These are phyloP conservation scores for Thalpophila matura DNA, from an alignment of 2,888 invertebrate species.

Conservation along the genomic window DNA sequence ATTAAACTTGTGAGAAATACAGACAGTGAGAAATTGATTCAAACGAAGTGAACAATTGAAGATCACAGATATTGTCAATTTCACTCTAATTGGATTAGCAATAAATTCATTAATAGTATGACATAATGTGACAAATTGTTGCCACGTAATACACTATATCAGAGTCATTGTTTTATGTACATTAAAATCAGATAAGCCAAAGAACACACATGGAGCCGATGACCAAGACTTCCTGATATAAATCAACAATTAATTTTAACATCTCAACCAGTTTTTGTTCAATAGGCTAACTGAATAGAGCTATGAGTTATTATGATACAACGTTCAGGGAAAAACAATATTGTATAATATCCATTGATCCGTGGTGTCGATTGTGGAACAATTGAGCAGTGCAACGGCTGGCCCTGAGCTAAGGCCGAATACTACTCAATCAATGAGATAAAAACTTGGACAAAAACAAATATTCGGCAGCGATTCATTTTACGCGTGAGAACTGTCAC, in stretches of 20 bases:
- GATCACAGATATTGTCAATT: too few species aligned
- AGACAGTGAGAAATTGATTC: too few species aligned
- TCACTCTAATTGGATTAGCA: too few species aligned
- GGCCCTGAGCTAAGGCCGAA: conserved; percentile 73
- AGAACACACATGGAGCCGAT: conserved; percentile 61
- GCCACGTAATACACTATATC: conserved; percentile 22
- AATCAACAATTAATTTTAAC: conserved; percentile 82
- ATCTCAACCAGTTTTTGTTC: conserved; percentile 75
- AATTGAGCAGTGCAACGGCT: conserved; percentile 67
- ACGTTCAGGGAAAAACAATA: conserved; percentile 68
- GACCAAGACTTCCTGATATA: conserved; percentile 78
- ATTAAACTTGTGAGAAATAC: too few species aligned
- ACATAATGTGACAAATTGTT: conserved; percentile 30
- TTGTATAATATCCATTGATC: conserved; percentile 68
- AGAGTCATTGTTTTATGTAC: conserved; percentile 39
- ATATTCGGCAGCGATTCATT: conserved; percentile 44
- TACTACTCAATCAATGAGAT: conserved; percentile 59
- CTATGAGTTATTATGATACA: conserved; percentile 68
- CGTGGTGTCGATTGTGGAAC: conserved; percentile 65
- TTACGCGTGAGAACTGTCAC: conserved; percentile 65
- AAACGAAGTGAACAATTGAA: too few species aligned
- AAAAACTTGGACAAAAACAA: conserved; percentile 65
- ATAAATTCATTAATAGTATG: too few species aligned
- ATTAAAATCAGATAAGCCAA: conserved; percentile 50
- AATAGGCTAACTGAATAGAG: conserved; percentile 69